Conservation (phyloP, 2,113 vertebrate genomes). For the Rhodinocichla rosea region DNA sequence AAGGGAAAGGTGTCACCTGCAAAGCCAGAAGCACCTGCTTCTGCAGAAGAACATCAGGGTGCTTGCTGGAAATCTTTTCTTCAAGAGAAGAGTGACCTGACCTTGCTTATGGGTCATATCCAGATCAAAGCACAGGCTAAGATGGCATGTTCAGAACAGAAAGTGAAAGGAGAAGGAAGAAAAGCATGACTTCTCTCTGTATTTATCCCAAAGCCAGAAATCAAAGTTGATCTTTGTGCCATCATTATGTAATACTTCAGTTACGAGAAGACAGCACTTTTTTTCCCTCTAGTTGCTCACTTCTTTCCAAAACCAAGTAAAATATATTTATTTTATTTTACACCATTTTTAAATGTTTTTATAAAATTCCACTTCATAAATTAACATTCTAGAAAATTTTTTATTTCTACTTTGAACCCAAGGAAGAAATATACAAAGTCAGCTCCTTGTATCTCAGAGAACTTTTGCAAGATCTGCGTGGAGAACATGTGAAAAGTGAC, state of each 20-base stretch:
- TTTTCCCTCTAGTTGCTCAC: neutral
- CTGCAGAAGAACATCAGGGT: neutral
- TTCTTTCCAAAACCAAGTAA: neutral
- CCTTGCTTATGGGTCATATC: neutral
- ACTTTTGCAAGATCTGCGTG: neutral
- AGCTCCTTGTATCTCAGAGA: neutral
- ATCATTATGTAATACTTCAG: neutral
- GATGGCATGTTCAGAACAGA: neutral
- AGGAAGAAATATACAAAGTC: neutral
- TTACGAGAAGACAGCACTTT: neutral
- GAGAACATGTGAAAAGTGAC: neutral
- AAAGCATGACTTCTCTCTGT: neutral
- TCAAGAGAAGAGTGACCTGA: neutral
- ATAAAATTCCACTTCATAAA: neutral
- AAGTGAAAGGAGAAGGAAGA: neutral
- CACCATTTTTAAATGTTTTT: neutral
- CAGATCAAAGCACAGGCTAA: neutral
- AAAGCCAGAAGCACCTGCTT: neutral
- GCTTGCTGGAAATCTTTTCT: neutral
- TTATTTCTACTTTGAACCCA: neutral
- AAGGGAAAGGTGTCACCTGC: neutral
- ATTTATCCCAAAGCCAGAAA: neutral
- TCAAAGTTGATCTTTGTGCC: neutral
- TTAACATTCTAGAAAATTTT: neutral
- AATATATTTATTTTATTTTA: neutral